Percentiles rank a stretch among this genome's conserved stretches.
Conservation (phyloP, 1,140 invertebrate species). For the Drosophila malerkotliana region DNA sequence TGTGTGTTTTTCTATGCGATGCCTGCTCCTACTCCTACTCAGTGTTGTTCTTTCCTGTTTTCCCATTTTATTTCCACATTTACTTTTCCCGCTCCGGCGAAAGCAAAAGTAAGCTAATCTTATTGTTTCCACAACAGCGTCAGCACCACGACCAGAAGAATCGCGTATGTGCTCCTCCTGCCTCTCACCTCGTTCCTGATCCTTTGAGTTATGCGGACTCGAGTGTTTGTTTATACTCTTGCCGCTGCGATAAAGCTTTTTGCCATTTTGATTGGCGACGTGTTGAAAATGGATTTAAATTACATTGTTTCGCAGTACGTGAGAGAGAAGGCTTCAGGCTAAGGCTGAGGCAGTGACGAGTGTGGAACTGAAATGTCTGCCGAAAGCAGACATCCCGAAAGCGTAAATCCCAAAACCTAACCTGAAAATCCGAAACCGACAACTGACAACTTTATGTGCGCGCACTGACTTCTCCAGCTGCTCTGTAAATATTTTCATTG, state of each 20-base stretch:
- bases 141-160: constrained; percentile 7
- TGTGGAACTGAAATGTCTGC: constrained; percentile 8
- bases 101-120: constrained; percentile 78
- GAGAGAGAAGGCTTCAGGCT: constrained; percentile 26
- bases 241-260: constrained; percentile 59
- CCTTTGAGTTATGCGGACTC: constrained; percentile 74
- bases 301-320: constrained; percentile 68
- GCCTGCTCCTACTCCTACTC: constrained; percentile 13
- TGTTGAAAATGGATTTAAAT: constrained; percentile 82
- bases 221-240: constrained; percentile 65
- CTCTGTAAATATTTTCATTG: constrained; percentile 74
- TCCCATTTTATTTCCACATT: constrained; percentile 63
- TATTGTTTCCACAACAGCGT: constrained; percentile 76
- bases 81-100: constrained; percentile 43
- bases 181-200: constrained; percentile 44
- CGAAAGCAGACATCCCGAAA: constrained; percentile 28
- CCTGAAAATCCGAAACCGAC: constrained; percentile 12
- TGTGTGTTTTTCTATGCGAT: constrained; percentile 77
- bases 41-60: constrained; percentile 69
- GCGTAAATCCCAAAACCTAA: constrained; percentile 1
- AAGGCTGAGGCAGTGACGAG: neutral
- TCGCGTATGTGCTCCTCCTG: constrained; percentile 32
- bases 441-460: constrained; percentile 59
- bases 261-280: constrained; percentile 81
- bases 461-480: constrained; percentile 65